phyloP scores from a whole-genome alignment of 2,797 vertebrate genomes.

The Dipus sagitta region DNA sequence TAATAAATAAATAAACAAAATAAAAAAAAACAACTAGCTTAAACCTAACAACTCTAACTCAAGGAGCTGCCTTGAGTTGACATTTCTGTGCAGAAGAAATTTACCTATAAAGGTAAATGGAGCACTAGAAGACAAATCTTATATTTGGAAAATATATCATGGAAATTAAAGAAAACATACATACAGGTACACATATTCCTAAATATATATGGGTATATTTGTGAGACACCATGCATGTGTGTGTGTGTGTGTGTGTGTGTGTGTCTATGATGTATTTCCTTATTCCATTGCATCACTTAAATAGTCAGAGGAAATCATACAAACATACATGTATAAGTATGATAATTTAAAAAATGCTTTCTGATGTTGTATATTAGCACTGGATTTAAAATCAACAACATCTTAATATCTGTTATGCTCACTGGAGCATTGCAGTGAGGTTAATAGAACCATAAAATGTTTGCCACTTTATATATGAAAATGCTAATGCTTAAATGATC shows the following conservation, averaged over 20 bases:
- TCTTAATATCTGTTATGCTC: neutral
- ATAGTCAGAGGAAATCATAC: neutral
- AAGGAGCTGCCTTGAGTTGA: neutral
- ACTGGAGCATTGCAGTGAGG: neutral
- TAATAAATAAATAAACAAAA: no score
- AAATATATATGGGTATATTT: neutral
- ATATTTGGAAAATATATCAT: neutral
- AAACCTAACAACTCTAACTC: neutral
- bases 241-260: no score
- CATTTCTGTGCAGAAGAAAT: no score
- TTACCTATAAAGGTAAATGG: neutral
- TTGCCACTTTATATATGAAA: neutral
- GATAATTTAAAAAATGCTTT: neutral
- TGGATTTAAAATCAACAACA: constrained; percentile 6
- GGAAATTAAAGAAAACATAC: neutral
- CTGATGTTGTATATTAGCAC: neutral
- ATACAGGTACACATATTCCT: no score
- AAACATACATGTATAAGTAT: no score
- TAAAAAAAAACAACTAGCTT: neutral
- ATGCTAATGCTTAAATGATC: neutral
- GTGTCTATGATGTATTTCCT: no score
- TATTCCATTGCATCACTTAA: neutral
- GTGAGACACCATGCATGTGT: neutral
- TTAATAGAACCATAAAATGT: neutral
- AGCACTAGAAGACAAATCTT: neutral